phyloP scores from a whole-genome alignment of 2,113 vertebrate genomes.

The Guaruba guarouba region DNA sequence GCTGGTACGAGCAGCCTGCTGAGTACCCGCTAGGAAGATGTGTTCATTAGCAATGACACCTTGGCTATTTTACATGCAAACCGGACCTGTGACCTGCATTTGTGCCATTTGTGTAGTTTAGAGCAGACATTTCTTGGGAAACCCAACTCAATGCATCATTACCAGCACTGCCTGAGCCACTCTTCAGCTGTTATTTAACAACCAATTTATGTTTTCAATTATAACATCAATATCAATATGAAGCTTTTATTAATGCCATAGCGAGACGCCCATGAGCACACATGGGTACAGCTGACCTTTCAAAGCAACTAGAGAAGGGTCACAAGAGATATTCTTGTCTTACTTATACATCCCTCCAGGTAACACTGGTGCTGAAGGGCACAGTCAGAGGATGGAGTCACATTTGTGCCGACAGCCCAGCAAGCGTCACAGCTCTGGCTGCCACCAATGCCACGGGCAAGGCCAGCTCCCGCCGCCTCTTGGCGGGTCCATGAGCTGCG shows the following conservation, averaged over 20 bases:
- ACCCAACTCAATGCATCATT: not conserved
- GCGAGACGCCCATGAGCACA: not conserved
- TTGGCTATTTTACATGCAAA: not conserved
- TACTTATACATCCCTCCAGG: not conserved
- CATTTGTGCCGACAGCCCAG: not conserved
- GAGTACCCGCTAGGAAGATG: not conserved
- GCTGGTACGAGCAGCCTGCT: not conserved
- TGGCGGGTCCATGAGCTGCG: not conserved
- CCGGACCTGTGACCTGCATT: not conserved
- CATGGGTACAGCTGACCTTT: not conserved
- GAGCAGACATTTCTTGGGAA: not conserved
- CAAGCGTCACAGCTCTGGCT: not conserved
- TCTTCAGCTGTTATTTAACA: constrained; percentile 34
- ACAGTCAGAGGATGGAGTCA: not conserved
- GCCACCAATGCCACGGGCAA: not conserved
- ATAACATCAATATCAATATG: not conserved
- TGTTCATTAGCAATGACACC: not conserved
- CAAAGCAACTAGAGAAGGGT: not conserved
- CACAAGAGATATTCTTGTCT: not conserved
- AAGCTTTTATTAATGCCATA: not conserved
- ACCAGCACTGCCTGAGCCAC: not conserved
- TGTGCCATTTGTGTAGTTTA: not conserved
- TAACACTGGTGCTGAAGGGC: not conserved
- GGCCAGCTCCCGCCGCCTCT: not conserved
- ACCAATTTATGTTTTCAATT: constrained; percentile 24